Evolutionary conservation across 2,113 vertebrate genomes (phyloP), one percentile per base, ranked within the genome.

Genomic region (Brachypodius melanocephalos): DNA sequence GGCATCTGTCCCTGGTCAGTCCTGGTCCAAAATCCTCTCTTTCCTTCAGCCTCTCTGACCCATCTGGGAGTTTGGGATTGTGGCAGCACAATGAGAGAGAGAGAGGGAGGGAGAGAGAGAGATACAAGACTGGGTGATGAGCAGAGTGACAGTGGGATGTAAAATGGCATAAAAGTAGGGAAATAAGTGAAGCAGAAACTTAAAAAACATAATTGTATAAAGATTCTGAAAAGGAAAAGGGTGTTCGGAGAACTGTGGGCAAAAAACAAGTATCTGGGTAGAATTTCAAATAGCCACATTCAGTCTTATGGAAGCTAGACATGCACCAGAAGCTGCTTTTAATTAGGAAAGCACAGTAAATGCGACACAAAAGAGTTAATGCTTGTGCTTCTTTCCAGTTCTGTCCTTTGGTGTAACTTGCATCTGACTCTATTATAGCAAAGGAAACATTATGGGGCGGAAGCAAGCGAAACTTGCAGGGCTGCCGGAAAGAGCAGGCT

Each of bases 371-470:
- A 95, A 72, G 65, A 85, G 11, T 81, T 74, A 89, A 90, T 80
- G 61, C 32, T 63, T 67, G 49, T 67, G 34, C 75, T 82, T 91
- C 84, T 91, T 95, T 85, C 59, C 63, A 55, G 0, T 89, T 77
- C 48, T 81, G 68, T 61, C 59, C 63, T 86, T 86, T 57, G 65
- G 75, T 83, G 52, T 67, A 74, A 74, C 40, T 80, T 71, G 51
- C 65, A 73, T 88, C 88, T 94, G 90, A 83, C 79, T 90, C 81
- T 74, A 21, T 89, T 88, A 51, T 77, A 48, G 75, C 85, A 91
- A 77, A 89, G 52, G 88, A 88, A 77, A 85, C 72, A 78, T 94
- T 96, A 91, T 26, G 59, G 85, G 40, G 68, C 91, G 94, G 85
- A 90, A 94, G 51, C 83, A 76, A 84, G 72, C 59, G 93, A 59